These are phyloP conservation scores for Encarsia formosa DNA, from an alignment of 2,888 invertebrate genomes.

Conservation along the genomic window DNA sequence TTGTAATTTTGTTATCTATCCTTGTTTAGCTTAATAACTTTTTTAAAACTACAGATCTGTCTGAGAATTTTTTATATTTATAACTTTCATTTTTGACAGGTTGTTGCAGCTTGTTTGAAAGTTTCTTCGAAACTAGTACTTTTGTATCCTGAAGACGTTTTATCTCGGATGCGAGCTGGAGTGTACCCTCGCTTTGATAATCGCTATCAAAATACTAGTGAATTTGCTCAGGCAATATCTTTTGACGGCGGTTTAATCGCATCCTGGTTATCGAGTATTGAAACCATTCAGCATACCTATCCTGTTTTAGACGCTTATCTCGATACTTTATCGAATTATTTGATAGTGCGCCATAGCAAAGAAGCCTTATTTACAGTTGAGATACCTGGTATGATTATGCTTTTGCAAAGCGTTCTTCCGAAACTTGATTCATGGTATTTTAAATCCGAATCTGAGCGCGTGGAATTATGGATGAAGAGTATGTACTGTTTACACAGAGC, in stretches of 20 bases:
- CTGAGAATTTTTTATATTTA: background rate
- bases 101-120: constrained; percentile 42
- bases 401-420: constrained; percentile 47
- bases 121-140: constrained; percentile 45
- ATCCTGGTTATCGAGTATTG: constrained; percentile 48
- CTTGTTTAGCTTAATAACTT: background rate
- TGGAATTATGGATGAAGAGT: constrained; percentile 47
- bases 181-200: constrained; percentile 48
- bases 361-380: constrained; percentile 46
- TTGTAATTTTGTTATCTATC: background rate
- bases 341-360: constrained; percentile 42
- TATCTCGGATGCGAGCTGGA: constrained; percentile 44
- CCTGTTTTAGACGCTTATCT: constrained; percentile 47
- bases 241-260: constrained; percentile 48
- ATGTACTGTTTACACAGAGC: constrained; percentile 47
- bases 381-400: constrained; percentile 49
- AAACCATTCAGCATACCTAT: constrained; percentile 47
- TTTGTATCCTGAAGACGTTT: constrained; percentile 47
- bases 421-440: constrained; percentile 50
- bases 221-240: constrained; percentile 46
- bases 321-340: constrained; percentile 45
- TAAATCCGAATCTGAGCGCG: constrained; percentile 42
- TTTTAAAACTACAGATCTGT: too few species aligned
- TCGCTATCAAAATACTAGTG: constrained; percentile 42
- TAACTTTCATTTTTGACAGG: constrained; percentile 6